Conservation (phyloP, 1,140 invertebrate genomes). For the Drosophila fuyamai region DNA sequence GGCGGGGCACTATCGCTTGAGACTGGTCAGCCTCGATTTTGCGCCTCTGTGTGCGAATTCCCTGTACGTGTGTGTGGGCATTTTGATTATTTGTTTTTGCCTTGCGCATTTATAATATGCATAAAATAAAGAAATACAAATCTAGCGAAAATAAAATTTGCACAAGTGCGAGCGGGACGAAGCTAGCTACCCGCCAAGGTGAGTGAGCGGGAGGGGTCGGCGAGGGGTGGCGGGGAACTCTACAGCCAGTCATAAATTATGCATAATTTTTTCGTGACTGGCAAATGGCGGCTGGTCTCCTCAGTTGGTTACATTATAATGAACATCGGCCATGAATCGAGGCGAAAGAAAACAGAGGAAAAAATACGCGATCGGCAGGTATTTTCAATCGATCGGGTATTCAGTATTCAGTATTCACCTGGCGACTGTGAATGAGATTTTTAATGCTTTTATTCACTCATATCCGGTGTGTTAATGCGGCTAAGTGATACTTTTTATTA, state of each 20-base stretch:
- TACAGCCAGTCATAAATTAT: slow-evolving; percentile 81
- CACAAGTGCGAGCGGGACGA: slow-evolving; percentile 24
- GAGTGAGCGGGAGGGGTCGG: slow-evolving; percentile 31
- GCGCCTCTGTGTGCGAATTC: slow-evolving; percentile 5
- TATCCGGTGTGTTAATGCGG: slow-evolving; percentile 20
- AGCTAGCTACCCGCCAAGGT: slow-evolving; percentile 14
- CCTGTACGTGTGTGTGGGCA: slow-evolving; percentile 14
- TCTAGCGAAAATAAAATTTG: slow-evolving; percentile 45
- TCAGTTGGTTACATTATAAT: slow-evolving; percentile 63
- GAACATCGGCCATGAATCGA: slow-evolving; percentile 51
- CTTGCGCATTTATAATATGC: slow-evolving; percentile 70
- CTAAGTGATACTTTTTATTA: slow-evolving; percentile 35
- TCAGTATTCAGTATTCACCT: slow-evolving; percentile 29
- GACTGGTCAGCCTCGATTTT: slow-evolving; percentile 53
- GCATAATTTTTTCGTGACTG: slow-evolving; percentile 74
- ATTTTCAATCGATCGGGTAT: slow-evolving; percentile 15
- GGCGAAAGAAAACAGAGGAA: no score
- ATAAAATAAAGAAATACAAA: slow-evolving; percentile 69
- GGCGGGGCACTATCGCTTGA: slow-evolving; percentile 56
- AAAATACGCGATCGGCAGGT: slow-evolving; percentile 15
- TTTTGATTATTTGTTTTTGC: slow-evolving; percentile 55
- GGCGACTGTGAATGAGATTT: slow-evolving; percentile 23
- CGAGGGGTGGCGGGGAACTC: background rate
- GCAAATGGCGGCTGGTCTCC: slow-evolving; percentile 67
- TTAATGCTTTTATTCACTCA: slow-evolving; percentile 24